phyloP scores from a whole-genome alignment of 2,888 invertebrate genomes.

The Clanis bilineata region DNA sequence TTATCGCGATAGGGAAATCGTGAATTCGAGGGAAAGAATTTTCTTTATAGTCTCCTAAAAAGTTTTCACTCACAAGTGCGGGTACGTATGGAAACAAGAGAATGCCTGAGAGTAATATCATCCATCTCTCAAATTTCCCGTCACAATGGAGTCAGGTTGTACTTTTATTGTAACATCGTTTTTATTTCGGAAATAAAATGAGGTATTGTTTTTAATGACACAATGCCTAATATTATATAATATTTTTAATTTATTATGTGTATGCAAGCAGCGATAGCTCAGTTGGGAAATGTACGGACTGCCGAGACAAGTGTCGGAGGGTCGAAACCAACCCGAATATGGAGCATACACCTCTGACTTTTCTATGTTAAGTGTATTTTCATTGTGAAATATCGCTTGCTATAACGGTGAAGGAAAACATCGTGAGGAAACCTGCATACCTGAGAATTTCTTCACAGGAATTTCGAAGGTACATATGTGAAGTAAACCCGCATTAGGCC shows the following conservation, averaged over 20 bases:
- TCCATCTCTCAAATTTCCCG: slow-evolving; percentile 68
- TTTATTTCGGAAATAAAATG: slow-evolving; percentile 62
- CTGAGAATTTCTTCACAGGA: too few relatives aligned
- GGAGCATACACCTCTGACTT: too few relatives aligned
- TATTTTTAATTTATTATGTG: neutral
- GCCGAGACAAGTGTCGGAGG: too few relatives aligned
- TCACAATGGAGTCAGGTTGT: slow-evolving; percentile 67
- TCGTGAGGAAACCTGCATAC: too few relatives aligned
- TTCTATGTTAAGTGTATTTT: too few relatives aligned
- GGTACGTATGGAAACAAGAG: slow-evolving; percentile 63
- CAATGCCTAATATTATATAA: neutral
- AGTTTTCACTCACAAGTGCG: slow-evolving; percentile 55
- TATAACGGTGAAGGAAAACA: too few relatives aligned
- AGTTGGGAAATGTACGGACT: too few relatives aligned
- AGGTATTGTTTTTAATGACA: slow-evolving; percentile 42
- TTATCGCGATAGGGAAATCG: slow-evolving; percentile 76
- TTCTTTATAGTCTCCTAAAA: slow-evolving; percentile 73
- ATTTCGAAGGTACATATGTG: too few relatives aligned
- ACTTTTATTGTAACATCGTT: slow-evolving; percentile 66
- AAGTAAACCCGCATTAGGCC: too few relatives aligned
- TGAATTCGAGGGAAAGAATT: slow-evolving; percentile 72
- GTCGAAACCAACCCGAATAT: too few relatives aligned
- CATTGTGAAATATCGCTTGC: too few relatives aligned
- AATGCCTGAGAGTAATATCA: slow-evolving; percentile 68
- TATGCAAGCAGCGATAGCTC: neutral